Evolutionary conservation across 2,113 vertebrate species (phyloP).

Genomic region (Pampusana beccarii): DNA sequence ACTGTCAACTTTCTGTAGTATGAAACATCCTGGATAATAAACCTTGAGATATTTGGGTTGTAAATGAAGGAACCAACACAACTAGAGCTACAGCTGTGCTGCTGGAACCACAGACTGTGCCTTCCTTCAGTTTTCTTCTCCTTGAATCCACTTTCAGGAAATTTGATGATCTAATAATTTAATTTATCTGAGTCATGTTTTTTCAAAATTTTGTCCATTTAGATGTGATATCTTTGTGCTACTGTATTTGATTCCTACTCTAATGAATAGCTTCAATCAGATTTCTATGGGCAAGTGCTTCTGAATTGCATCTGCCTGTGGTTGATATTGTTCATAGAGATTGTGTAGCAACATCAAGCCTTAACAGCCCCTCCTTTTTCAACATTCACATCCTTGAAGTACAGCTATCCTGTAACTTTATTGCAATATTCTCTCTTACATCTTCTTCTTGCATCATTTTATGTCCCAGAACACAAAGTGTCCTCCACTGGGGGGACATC

Average conservation of each 20-base stretch:
- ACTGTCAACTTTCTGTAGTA: not conserved
- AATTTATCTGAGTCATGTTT: not conserved
- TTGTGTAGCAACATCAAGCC: not conserved
- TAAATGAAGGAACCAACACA: not conserved
- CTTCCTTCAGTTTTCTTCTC: not conserved
- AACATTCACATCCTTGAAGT: not conserved
- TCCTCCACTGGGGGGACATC: not conserved
- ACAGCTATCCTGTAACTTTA: not conserved
- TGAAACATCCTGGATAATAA: not conserved
- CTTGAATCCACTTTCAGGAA: not conserved
- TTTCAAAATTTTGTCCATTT: not conserved
- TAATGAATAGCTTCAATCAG: not conserved
- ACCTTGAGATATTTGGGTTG: not conserved
- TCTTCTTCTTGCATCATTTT: not conserved
- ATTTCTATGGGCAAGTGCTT: not conserved
- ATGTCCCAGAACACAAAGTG: not conserved
- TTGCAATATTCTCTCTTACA: not conserved
- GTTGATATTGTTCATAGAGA: not conserved
- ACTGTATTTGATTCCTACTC: not conserved
- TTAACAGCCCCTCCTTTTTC: not conserved
- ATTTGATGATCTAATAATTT: not conserved
- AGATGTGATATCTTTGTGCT: not conserved
- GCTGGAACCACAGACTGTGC: not conserved
- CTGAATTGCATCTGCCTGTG: not conserved
- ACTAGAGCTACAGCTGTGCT: not conserved